phyloP scores from a whole-genome alignment of 2,797 vertebrate species.

The Saxicola maurus region DNA sequence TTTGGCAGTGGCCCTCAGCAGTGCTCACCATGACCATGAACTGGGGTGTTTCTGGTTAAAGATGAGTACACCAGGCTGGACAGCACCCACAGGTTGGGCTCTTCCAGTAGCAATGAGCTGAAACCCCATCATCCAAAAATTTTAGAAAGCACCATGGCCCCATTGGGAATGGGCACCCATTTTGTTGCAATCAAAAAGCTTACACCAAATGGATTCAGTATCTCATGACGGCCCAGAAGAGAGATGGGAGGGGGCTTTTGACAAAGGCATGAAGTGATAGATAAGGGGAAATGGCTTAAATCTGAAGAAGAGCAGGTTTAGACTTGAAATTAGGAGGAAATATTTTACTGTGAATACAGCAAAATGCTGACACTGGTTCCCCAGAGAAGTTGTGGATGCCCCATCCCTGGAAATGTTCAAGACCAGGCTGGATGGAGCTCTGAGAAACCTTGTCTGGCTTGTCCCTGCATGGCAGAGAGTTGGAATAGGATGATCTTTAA shows the following conservation, averaged over 20 bases:
- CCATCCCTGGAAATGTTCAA: background rate
- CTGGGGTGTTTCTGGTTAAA: background rate
- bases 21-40: background rate
- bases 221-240: background rate
- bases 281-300: background rate
- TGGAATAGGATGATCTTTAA: background rate
- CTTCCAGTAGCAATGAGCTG: background rate
- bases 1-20: background rate
- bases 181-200: background rate
- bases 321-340: background rate
- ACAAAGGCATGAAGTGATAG: background rate
- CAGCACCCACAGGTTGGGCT: background rate
- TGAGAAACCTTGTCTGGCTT: fast-evolving
- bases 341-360: background rate
- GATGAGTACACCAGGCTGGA: background rate
- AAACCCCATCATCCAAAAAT: background rate
- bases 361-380: background rate
- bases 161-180: background rate
- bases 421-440: background rate
- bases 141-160: background rate
- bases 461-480: background rate
- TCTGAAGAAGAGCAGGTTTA: background rate
- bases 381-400: background rate
- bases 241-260: background rate
- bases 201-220: background rate